Conservation (phyloP, 2,888 invertebrate species). For the Trisateles emortualis region DNA sequence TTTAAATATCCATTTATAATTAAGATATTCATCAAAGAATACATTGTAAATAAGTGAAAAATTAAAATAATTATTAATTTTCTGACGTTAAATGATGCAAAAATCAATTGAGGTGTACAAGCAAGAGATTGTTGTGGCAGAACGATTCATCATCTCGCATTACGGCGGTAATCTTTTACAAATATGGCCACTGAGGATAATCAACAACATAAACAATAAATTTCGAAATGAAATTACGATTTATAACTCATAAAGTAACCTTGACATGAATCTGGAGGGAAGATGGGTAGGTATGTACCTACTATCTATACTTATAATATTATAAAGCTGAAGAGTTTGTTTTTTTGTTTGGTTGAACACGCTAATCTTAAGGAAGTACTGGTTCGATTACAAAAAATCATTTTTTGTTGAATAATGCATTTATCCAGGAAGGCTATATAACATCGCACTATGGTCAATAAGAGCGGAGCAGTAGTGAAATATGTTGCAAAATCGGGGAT, state of each 20-base stretch:
- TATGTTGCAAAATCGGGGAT: too few species aligned
- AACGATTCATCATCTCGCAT: slow-evolving; percentile 46
- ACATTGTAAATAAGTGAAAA: slow-evolving; percentile 20
- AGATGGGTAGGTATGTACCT: too few species aligned
- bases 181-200: slow-evolving; percentile 49
- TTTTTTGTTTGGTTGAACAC: too few species aligned
- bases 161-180: slow-evolving; percentile 45
- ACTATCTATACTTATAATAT: too few species aligned
- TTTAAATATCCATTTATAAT: slow-evolving; percentile 14
- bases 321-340: too few species aligned
- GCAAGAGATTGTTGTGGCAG: slow-evolving; percentile 29
- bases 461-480: too few species aligned
- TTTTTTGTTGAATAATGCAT: too few species aligned
- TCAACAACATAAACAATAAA: slow-evolving; percentile 46
- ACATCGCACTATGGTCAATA: too few species aligned
- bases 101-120: slow-evolving; percentile 38
- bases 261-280: slow-evolving; percentile 52
- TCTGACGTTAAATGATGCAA: slow-evolving; percentile 38
- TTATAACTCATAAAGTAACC: slow-evolving; percentile 60
- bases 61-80: slow-evolving; percentile 38
- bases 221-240: slow-evolving; percentile 43
- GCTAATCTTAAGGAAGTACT: too few species aligned
- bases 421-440: too few species aligned
- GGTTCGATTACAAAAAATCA: too few species aligned
- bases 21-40: slow-evolving; percentile 9